Base-by-base conservation (phyloP, 2,888 invertebrate genomes). In the Dryococelus australis region DNA sequence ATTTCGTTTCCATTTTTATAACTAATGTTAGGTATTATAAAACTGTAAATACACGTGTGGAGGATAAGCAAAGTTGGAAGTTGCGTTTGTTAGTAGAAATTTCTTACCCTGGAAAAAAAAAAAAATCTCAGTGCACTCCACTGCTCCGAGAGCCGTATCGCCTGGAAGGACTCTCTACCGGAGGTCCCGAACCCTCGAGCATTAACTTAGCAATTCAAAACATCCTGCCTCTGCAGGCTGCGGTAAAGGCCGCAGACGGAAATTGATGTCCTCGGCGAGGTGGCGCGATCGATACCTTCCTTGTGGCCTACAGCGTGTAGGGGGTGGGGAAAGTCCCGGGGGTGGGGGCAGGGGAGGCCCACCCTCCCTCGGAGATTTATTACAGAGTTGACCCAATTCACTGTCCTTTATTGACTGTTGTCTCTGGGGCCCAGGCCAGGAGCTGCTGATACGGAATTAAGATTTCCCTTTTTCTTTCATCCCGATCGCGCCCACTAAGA, bases 261-360 rank as follows among this genome's bases (percentile, higher is more conserved):
- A 65, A 65, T 65, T 65, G 65, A 65, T 65, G 65, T 65, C 65
- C 65, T 65, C 24, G 20, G 65, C 20, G 65, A 65, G 65, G 65
- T 65, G 65, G 24, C 65, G 65, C 65, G 65, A 65, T 65, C 65
- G 65, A 65, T 65, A 65, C 65, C 65, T 65, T 65, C 65, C 65
- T 65, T 9, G 65, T 8, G 24, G 20, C 65, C n/a, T 65, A 20
- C 24, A n/a, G n/a, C n/a, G n/a, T n/a, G n/a, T n/a, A n/a, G n/a
- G n/a, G n/a, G 20, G 65, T 20, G 65, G 65, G 65, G 65, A n/a
- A n/a, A n/a, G 24, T 9, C 24, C 10, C 24, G 1, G 65, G 65
- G 20, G 20, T 0, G 8, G 2, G 65, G 65, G 65, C 12, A 24
- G 24, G n/a, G n/a, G 2, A 24, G 24, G 65, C 12, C 0, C 8